Base-by-base conservation (phyloP, 35 echinoderm and acorn worm species). In the Diadema setosum region DNA sequence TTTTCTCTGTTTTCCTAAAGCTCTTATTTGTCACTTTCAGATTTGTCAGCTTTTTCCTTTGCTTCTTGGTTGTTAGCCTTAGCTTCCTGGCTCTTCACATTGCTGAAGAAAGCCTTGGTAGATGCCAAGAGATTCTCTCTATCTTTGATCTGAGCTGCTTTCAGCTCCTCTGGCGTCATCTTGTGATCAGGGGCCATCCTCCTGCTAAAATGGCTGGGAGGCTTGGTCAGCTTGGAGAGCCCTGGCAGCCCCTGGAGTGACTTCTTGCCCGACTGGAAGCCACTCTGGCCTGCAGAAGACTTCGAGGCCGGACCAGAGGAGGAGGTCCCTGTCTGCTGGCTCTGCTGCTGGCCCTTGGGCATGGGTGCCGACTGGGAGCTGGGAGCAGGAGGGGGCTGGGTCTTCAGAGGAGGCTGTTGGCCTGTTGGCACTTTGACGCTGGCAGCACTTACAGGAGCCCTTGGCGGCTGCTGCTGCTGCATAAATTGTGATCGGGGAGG, bases 71-170 rank as follows among this genome's bases (percentile, higher is more conserved):
- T 52, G n/a, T n/a, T n/a, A n/a, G 11, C 36, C 69, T 3, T 67
- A 11, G 17, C 1, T 29, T 37, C 16, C n/a, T 78, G 33, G 40
- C 20, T 78, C n/a, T 52, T 52, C 48, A 52, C 31, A 18, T 36
- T 35, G 25, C 50, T 56, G 50, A 95, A 95, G 78, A 86, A 95
- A 27, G 87, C 88, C 45, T 95, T 95, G 5, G 93, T 87, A 25
- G 93, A 95, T 3, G 93, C 88, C 39, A 94, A 26, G 32, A 95
- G 52, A 9, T 83, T 83, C 46, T 82, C 88, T 43, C 88, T 81
- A 39, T 95, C 93, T 70, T 70, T 90, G 44, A 83, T 67, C 65
- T 91, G 83, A 39, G 80, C 80, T 41, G 91, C 80, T 61, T 89
- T 93, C 23, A 84, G 39, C 39, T 86, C 87, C 39, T 94, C 93